phyloP scores from a whole-genome alignment of 1,140 invertebrate species.

The Diabrotica undecimpunctata region DNA sequence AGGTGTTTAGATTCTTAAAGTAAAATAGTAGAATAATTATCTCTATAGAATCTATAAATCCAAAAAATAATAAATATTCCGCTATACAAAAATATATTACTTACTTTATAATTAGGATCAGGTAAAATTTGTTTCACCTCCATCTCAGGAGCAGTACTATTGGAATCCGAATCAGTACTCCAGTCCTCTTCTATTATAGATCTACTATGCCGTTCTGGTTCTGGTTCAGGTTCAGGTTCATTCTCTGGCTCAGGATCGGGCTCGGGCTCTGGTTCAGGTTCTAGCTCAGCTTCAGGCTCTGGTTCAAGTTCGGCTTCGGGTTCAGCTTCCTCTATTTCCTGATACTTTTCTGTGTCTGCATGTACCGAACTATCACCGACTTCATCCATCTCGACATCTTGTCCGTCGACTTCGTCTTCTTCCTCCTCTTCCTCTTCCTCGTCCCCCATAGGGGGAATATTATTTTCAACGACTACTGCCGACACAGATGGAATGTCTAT shows the following conservation, averaged over 20 bases:
- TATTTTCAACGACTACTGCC: constrained; percentile 1
- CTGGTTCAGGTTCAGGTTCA: constrained; percentile 18
- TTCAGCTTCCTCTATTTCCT: constrained; percentile 37
- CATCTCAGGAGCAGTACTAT: constrained; percentile 33
- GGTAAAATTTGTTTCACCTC: constrained; percentile 27
- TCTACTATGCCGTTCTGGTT: constrained; percentile 7
- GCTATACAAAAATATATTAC: no score
- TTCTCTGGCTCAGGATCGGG: constrained; percentile 24
- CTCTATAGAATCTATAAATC: no score
- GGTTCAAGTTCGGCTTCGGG: constrained; percentile 3
- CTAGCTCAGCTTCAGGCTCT: constrained; percentile 15
- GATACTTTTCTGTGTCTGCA: not conserved
- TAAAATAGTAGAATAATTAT: no score
- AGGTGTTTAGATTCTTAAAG: no score
- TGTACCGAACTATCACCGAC: not conserved
- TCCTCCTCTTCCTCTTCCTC: constrained; percentile 13
- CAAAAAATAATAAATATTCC: no score
- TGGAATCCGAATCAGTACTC: constrained; percentile 36
- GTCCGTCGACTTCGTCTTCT: constrained; percentile 9
- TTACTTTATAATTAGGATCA: constrained; percentile 6
- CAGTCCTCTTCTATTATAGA: constrained; percentile 34
- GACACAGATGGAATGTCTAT: not conserved
- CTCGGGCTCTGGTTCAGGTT: constrained; percentile 29
- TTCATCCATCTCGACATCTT: not conserved
- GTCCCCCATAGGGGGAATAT: constrained; percentile 4